These are phyloP conservation scores for Beroe forskalii DNA, from an alignment of 37 sponge, comb jelly and placozoan species.

Conservation along the genomic window DNA sequence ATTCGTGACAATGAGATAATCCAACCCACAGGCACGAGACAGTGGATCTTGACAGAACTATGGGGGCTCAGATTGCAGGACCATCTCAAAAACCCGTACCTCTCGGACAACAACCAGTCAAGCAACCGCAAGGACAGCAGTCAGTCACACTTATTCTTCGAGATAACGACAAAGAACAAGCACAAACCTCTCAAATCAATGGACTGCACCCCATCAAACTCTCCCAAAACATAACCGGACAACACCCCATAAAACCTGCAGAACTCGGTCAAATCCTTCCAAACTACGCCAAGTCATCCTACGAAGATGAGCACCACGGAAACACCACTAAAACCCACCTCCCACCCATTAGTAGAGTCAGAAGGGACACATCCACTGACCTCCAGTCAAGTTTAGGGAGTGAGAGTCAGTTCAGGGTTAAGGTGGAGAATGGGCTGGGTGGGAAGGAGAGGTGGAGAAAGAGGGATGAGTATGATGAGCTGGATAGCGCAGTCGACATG, in stretches of 20 bases:
- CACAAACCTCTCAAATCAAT: neutral
- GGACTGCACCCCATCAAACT: neutral
- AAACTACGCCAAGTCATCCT: constrained; percentile 18
- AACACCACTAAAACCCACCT: neutral
- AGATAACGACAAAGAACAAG: neutral
- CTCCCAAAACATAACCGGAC: too few relatives aligned
- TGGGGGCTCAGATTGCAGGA: too few relatives aligned
- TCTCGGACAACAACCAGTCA: neutral
- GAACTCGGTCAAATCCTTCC: neutral
- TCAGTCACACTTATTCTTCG: too few relatives aligned
- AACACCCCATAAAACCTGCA: neutral
- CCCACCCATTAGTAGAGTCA: neutral
- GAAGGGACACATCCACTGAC: neutral
- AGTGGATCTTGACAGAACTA: too few relatives aligned
- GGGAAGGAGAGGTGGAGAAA: constrained; percentile 23
- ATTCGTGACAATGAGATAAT: too few relatives aligned
- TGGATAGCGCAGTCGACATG: constrained; percentile 32
- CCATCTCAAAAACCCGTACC: too few relatives aligned
- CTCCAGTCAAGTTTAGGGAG: neutral
- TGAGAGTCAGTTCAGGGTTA: neutral
- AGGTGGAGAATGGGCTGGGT: neutral
- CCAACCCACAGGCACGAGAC: too few relatives aligned
- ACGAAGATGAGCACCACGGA: neutral
- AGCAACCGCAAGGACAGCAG: neutral
- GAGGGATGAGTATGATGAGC: constrained; percentile 9